Percentiles rank a stretch among this genome's conserved stretches.
These are phyloP conservation scores for Trichomalopsis sarcophagae DNA, from an alignment of 1,140 invertebrate species.

Conservation along the genomic window DNA sequence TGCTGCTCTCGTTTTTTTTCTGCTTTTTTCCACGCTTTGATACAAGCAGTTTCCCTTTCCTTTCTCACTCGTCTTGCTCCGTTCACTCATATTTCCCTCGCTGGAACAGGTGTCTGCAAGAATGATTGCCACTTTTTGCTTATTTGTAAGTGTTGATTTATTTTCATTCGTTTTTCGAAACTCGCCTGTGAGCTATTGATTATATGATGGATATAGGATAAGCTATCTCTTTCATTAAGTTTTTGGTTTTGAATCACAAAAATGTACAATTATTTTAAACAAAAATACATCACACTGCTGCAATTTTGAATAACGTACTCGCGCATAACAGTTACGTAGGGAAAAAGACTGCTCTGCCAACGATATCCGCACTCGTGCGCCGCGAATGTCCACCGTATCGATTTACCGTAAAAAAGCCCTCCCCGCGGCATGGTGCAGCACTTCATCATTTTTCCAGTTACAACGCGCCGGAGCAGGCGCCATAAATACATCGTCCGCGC, in stretches of 20 bases:
- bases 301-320: no score
- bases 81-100: neutral
- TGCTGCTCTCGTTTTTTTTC: constrained; percentile 3
- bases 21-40: neutral
- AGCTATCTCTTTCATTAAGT: no score
- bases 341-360: no score
- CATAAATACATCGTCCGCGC: constrained; percentile 33
- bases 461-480: neutral
- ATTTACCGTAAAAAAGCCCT: constrained; percentile 34
- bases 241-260: neutral
- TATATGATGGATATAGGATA: neutral
- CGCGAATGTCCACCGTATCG: neutral
- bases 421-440: neutral
- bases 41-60: neutral
- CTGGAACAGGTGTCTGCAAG: no score
- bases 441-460: constrained; percentile 44
- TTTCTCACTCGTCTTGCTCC: neutral
- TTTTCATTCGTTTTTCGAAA: neutral
- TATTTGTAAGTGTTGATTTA: no score
- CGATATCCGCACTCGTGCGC: neutral
- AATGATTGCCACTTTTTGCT: neutral
- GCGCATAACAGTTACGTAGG: no score
- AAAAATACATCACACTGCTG: no score
- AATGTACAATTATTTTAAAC: no score
- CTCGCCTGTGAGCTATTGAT: neutral